Evolutionary conservation across 2,888 invertebrate species (phyloP).

Genomic region (Papilio elwesi): DNA sequence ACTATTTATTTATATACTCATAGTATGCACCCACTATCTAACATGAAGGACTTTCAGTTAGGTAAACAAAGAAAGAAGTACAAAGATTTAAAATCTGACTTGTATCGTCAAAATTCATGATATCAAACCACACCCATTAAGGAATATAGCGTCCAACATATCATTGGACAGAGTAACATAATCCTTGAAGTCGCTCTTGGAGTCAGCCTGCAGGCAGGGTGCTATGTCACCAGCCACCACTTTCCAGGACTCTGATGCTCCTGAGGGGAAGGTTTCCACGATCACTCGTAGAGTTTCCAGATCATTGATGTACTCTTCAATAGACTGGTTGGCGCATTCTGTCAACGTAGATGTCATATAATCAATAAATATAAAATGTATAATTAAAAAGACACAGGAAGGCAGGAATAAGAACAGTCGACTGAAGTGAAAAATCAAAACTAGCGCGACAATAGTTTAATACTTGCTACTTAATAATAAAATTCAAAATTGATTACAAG

Average conservation of each 20-base stretch:
- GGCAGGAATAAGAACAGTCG: no score
- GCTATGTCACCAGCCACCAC: conserved; percentile 86
- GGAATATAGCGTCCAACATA: conserved; percentile 86
- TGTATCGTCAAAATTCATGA: neutral
- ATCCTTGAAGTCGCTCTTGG: conserved; percentile 82
- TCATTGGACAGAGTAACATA: conserved; percentile 83
- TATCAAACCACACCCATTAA: conserved; percentile 86
- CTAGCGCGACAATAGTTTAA: no score
- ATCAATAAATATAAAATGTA: conserved; percentile 46
- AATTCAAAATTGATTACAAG: no score
- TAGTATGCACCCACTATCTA: no score
- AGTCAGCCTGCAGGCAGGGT: conserved; percentile 74
- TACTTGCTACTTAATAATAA: no score
- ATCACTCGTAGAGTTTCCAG: conserved; percentile 86
- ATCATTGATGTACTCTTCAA: conserved; percentile 85
- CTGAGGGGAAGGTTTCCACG: conserved; percentile 86
- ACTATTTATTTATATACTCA: no score
- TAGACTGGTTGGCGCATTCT: conserved; percentile 82
- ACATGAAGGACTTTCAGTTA: no score
- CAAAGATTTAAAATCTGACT: no score
- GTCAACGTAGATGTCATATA: conserved; percentile 43
- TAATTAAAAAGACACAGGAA: conserved; percentile 37
- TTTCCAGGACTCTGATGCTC: conserved; percentile 80
- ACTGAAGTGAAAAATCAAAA: no score
- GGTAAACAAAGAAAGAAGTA: no score